Evolutionary conservation across 1,140 invertebrate genomes (phyloP).

Genomic region (Drosophila albomicans): DNA sequence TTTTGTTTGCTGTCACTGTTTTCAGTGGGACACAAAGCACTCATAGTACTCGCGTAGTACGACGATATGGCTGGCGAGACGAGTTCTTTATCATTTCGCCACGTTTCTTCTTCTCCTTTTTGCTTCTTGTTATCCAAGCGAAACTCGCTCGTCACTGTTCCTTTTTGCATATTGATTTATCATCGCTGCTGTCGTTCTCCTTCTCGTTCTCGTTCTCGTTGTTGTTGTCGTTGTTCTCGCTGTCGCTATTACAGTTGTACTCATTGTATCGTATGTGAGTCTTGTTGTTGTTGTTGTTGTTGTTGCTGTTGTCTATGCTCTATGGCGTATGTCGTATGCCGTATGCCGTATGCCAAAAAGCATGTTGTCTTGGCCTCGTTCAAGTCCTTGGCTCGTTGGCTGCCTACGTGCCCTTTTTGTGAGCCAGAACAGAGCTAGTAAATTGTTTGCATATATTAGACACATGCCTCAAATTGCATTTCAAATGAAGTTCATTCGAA

Average conservation of each 20-base stretch:
- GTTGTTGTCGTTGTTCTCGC: constrained; percentile 26
- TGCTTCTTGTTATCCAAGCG: constrained; percentile 45
- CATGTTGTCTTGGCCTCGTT: constrained; percentile 38
- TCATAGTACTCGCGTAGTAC: not conserved
- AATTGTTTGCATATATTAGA: constrained; percentile 72
- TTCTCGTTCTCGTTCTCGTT: not conserved
- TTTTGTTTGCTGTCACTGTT: constrained; percentile 16
- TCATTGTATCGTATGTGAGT: no score
- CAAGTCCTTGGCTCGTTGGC: constrained; percentile 5
- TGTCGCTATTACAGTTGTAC: not conserved
- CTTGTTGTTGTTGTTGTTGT: not conserved
- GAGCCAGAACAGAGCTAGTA: constrained; percentile 6
- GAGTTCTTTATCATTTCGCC: constrained; percentile 70
- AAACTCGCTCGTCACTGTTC: constrained; percentile 57
- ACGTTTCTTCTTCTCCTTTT: constrained; percentile 52
- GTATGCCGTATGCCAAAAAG: constrained; percentile 14
- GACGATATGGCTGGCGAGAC: not conserved
- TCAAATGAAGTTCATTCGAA: constrained; percentile 68
- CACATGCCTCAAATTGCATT: constrained; percentile 72
- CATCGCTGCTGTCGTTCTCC: constrained; percentile 27
- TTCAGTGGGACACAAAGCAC: not conserved
- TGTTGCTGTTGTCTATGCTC: constrained; percentile 13
- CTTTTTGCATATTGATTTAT: constrained; percentile 77
- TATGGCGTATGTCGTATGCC: constrained; percentile 12
- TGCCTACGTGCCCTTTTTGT: constrained; percentile 24